Conservation (phyloP, 2,113 vertebrate species). For the Saccopteryx bilineata region DNA sequence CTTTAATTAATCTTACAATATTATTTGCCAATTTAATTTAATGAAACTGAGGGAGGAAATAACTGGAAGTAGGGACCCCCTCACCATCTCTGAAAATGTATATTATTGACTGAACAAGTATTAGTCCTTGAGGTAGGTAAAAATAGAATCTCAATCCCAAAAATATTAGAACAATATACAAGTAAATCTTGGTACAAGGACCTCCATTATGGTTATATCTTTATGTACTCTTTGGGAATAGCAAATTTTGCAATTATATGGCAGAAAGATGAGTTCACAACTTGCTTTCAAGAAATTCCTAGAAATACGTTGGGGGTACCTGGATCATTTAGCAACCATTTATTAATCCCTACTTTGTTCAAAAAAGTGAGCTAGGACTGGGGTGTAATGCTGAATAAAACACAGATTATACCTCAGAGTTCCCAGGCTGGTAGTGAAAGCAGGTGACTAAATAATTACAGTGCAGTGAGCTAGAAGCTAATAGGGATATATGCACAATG, state of each 20-base stretch:
- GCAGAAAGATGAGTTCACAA: neutral
- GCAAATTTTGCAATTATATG: neutral
- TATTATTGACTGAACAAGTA: neutral
- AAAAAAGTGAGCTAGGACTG: neutral
- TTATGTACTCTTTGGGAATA: neutral
- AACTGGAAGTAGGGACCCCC: neutral
- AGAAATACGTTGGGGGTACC: neutral
- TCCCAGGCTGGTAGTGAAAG: neutral
- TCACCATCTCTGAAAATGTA: slow-evolving; percentile 10
- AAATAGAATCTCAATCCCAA: neutral
- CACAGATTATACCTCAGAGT: neutral
- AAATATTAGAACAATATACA: neutral
- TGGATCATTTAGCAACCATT: slow-evolving; percentile 2
- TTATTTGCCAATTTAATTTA: neutral
- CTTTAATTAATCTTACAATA: no score
- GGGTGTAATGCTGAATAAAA: neutral
- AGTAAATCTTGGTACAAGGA: neutral
- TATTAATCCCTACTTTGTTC: neutral
- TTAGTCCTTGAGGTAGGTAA: neutral
- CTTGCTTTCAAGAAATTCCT: slow-evolving; percentile 12
- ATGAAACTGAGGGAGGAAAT: neutral
- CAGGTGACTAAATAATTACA: neutral
- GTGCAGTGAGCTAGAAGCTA: neutral
- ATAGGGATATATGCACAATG: neutral
- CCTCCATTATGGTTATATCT: neutral